Base-by-base conservation (phyloP, 2,797 vertebrate species). In the Erethizon dorsatum region DNA sequence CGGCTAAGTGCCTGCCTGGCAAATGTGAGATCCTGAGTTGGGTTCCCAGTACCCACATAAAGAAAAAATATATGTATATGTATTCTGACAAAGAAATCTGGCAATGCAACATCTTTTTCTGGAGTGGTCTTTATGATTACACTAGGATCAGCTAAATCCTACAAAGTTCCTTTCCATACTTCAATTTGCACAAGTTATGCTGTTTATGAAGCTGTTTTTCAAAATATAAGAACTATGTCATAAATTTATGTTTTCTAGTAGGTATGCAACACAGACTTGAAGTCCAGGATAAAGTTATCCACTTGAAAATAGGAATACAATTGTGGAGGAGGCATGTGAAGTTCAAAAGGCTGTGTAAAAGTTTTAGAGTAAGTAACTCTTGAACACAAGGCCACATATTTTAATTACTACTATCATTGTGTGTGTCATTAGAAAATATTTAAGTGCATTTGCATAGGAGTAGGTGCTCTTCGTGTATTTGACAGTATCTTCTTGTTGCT, bases 151-250 rank as follows among this genome's bases (percentile, higher is more conserved):
- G 15, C 28, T 37, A 22, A 95, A 77, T 33, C 26, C 73, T 86
- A 83, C 17, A 56, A 82, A 78, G 26, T 75, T 65, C 56, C n/a
- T 94, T 95, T 79, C 50, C 52, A 3, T 56, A 47, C 47, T 94
- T 65, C 28, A 41, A 47, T 57, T 83, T 88, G 45, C 17, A 47
- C 24, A 45, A 83, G 80, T 33, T 75, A 2, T 54, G 13, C 79
- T 95, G 52, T 90, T 90, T 92, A 77, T 50, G 41, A 96, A 73
- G 28, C 79, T 82, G 7, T 20, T 88, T 88, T 87, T 83, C 52
- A 65, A 80, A 41, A 56, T 89, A 22, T 67, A 75, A 91, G 59
- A 63, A 85, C 61, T 59, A 90, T 59, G 33, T 56, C 90, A 63
- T 59, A 61, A 61, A 73, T 71, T 28, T 18, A 57, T 65, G 50